Evolutionary conservation across 92 coral and sea anemone genomes (phyloP), one percentile per base, ranked within the genome.

Genomic region (Zoanthus gigantus): DNA sequence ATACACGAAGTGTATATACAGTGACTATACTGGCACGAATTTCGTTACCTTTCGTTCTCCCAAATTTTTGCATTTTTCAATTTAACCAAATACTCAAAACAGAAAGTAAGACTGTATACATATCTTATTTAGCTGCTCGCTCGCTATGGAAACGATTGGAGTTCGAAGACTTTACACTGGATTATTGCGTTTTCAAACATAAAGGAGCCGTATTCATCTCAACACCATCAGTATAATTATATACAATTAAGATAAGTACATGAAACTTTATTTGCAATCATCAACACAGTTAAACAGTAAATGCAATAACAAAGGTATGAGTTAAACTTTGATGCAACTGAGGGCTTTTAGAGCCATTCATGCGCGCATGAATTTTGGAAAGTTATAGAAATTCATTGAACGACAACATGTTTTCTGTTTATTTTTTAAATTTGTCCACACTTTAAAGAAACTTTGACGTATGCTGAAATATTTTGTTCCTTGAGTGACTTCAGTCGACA

Each of bases 401-500:
- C 0, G 2, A 1, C 15, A 14, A 69, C 45, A 13, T 14, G 46
- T 30, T 69, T 13, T 2, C 74, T 37, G 42, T 37, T 37, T 37
- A 2, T 37, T 37, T 30, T 69, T 69, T 1, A 69, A n/a, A 10
- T 28, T 15, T 12, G 23, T 54, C 12, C 12, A 7, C 37, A 77
- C 12, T 32, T 53, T 54, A 9, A 32, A 54, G 61, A 23, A 77
- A 32, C 29, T 53, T 77, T 77, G 47, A 57, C 17, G 0, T 47
- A 46, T 30, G 47, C 61, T 12, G 10, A 31, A 66, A 76, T 42
- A 30, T 52, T 52, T 52, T 10, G 66, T 6, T 23, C 32, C 18
- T 50, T n/a, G 47, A 29, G 28, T 17, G 66, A 30, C 67, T 77
- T 77, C 13, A 77, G 15, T 31, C 42, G 67, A 54, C 82, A 77